Evolutionary conservation across 2,888 invertebrate genomes (phyloP), one percentile per base, ranked within the genome.

Genomic region (Drosophila hamatofila): DNA sequence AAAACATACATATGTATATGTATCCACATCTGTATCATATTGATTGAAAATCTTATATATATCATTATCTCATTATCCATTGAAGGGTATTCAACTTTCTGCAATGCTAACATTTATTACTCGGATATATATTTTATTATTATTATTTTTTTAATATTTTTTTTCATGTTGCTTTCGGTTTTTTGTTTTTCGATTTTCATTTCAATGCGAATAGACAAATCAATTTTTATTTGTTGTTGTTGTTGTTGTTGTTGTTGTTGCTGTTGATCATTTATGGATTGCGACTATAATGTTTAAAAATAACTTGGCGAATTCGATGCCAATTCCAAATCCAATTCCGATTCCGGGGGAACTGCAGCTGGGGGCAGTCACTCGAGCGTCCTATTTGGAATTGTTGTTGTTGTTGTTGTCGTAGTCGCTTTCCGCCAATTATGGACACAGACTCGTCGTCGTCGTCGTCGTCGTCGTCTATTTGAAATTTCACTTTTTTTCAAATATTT

Each of bases 371-470:
- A 85, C 71, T 83, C 65, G 75, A 73, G 83, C 82, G 80, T 82
- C 82, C 86, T 80, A 82, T 67, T 70, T 69, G 78, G 63, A 42
- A 48, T 48, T 41, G 55, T 48, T 56, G 56, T 25, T 73, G 60
- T 44, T 76, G 64, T 56, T 72, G 72, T 55, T 70, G 61, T 55
- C 70, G 61, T 52, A 64, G 72, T 44, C 55, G 59, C 63, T 72
- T 66, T 68, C 70, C 68, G 80, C 68, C 88, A 83, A 84, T 88
- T 83, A 81, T 83, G 69, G 75, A 72, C 62, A 73, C 55, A 62
- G 62, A 16, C 25, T 3, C 44, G 44, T 25, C n/a, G 44, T 44
- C 61, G 44, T 14, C 63, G 44, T 23, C 63, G 44, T 25, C 64
- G 44, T 25, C 64, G 48, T 48, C 64, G 48, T 48, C 64, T 33